A percentile compares a stretch with the other conserved stretches of the same genome.
phyloP scores from a whole-genome alignment of 64 coral and sea anemone genomes.

The Exaiptasia diaphana region DNA sequence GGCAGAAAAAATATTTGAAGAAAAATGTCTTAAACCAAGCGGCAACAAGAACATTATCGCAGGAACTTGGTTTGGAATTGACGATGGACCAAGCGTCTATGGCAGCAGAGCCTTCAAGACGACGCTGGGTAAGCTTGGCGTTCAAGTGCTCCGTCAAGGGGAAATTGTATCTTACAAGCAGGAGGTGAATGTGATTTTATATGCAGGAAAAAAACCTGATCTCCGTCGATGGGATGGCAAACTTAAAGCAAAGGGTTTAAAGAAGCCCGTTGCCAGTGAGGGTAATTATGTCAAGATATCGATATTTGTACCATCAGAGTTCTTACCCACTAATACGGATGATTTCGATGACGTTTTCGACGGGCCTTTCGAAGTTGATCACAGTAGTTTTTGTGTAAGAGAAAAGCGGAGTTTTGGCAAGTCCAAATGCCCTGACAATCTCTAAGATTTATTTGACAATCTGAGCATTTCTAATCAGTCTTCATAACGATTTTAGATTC shows the following conservation, averaged over 20 bases:
- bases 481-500: too few relatives aligned
- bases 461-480: too few relatives aligned
- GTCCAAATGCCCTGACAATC: too few relatives aligned
- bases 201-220: too few relatives aligned
- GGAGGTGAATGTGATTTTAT: constrained; percentile 59
- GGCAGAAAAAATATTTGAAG: constrained; percentile 6
- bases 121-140: constrained; percentile 23
- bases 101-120: constrained; percentile 32
- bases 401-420: not conserved
- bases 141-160: constrained; percentile 23
- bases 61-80: constrained; percentile 49
- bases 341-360: not conserved
- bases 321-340: not conserved
- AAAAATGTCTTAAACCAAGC: constrained; percentile 1
- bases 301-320: constrained; percentile 51
- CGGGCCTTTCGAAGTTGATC: constrained; percentile 7
- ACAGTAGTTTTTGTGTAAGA: constrained; percentile 43
- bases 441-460: too few relatives aligned
- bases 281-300: constrained; percentile 9
- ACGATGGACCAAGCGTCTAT: constrained; percentile 4
- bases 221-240: too few relatives aligned
- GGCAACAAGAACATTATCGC: constrained; percentile 50
- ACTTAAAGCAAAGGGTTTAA: not conserved
- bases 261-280: constrained; percentile 12
- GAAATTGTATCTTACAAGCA: constrained; percentile 53